Evolutionary conservation across 2,113 vertebrate species (phyloP).

Genomic region (Phalacrocorax pelagicus): DNA sequence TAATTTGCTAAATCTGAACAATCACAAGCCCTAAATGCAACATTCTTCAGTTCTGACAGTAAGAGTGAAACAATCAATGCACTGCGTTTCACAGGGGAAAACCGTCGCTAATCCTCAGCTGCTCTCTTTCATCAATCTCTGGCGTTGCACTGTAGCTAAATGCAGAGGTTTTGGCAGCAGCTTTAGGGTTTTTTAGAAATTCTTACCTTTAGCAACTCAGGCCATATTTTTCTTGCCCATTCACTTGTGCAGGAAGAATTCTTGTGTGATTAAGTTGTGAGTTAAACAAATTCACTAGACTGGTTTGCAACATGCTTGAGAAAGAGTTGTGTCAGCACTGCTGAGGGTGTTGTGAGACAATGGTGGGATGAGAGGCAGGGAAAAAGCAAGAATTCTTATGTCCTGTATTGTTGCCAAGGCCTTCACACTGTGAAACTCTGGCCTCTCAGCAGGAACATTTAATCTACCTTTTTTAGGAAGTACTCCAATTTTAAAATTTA

Average conservation of each 20-base stretch:
- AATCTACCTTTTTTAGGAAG: not conserved
- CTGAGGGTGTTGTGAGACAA: not conserved
- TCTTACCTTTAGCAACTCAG: not conserved
- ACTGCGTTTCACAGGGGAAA: not conserved
- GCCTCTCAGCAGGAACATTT: not conserved
- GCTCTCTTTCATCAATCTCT: not conserved
- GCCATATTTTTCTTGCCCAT: not conserved
- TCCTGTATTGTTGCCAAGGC: not conserved
- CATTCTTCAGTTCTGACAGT: not conserved
- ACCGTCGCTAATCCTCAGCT: not conserved
- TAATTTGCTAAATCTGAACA: not conserved
- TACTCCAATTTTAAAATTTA: not conserved
- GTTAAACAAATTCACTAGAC: not conserved
- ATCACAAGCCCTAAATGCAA: not conserved
- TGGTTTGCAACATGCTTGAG: not conserved
- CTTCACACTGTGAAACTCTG: not conserved
- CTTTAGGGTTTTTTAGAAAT: not conserved
- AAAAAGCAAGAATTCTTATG: not conserved
- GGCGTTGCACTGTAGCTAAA: not conserved
- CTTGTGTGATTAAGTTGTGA: not conserved
- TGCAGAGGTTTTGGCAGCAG: not conserved
- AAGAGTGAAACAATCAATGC: not conserved
- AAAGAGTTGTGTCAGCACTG: not conserved
- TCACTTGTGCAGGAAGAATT: not conserved
- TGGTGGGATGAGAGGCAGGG: not conserved